A percentile compares a stretch with the other conserved stretches of the same genome.
Evolutionary conservation across 2,888 invertebrate species (phyloP).

Genomic region (Cerceris rybyensis): DNA sequence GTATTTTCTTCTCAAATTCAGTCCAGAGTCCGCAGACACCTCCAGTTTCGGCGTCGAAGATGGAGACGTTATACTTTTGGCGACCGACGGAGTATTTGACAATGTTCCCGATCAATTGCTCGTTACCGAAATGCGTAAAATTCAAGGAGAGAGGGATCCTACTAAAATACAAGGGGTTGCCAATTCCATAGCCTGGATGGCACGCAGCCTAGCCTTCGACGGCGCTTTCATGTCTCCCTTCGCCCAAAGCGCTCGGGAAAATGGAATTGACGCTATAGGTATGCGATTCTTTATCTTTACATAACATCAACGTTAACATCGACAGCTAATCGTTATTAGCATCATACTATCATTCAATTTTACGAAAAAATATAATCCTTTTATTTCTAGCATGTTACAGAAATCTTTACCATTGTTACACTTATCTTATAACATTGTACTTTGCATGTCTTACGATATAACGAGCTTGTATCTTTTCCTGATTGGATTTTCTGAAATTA

Average conservation of each 20-base stretch:
- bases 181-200: conserved; percentile 97
- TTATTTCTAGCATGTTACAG: conserved; percentile 45
- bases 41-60: conserved; percentile 94
- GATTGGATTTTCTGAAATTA: conserved; percentile 6
- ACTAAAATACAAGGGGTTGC: conserved; percentile 93
- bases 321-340: neutral
- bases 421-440: neutral
- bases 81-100: conserved; percentile 99
- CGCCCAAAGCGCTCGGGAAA: conserved; percentile 94
- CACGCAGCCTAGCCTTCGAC: conserved; percentile 96
- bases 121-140: conserved; percentile 91
- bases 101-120: conserved; percentile 96
- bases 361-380: conserved; percentile 49
- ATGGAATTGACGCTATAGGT: conserved; percentile 97
- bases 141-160: conserved; percentile 88
- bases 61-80: conserved; percentile 96
- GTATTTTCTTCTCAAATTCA: conserved; percentile 75
- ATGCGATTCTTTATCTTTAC: conserved; percentile 68
- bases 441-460: conserved; percentile 18
- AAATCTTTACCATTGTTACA: conserved; percentile 22
- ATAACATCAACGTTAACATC: neutral
- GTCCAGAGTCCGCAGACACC: conserved; percentile 95
- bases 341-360: neutral
- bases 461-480: conserved; percentile 36
- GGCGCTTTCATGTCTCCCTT: conserved; percentile 98